phyloP scores from a whole-genome alignment of 1,140 invertebrate genomes.

The Drosophila pruinosa region DNA sequence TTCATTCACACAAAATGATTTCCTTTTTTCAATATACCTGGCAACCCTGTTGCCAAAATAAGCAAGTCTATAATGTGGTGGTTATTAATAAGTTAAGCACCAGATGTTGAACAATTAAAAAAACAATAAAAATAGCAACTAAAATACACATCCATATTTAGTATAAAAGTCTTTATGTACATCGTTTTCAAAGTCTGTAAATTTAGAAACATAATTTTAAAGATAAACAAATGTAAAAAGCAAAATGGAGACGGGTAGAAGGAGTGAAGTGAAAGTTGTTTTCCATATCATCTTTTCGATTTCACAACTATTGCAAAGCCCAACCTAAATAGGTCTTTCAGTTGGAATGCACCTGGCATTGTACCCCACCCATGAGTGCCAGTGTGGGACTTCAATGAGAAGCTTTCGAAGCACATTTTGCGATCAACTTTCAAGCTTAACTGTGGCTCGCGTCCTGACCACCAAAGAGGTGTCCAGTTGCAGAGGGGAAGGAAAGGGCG shows the following conservation, averaged over 20 bases:
- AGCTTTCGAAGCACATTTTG: conserved; percentile 4
- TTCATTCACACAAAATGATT: not conserved
- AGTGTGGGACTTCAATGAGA: not conserved
- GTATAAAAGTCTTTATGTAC: no score
- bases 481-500: not conserved
- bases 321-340: not conserved
- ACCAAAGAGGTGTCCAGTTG: conserved; percentile 19
- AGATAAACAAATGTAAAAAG: no score
- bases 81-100: not conserved
- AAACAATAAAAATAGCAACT: no score
- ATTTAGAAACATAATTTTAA: no score
- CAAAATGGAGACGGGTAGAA: no score
- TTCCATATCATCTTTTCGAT: no score
- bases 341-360: conserved; percentile 7
- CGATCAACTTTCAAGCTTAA: conserved; percentile 28
- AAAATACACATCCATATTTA: no score
- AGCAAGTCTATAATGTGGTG: no score
- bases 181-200: no score
- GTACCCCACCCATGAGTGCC: not conserved
- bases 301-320: not conserved
- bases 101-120: no score
- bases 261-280: no score
- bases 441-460: conserved; percentile 33
- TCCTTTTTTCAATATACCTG: not conserved
- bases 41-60: not conserved